phyloP scores from a whole-genome alignment of 2,888 invertebrate genomes.

The Stenotaenia linearis region DNA sequence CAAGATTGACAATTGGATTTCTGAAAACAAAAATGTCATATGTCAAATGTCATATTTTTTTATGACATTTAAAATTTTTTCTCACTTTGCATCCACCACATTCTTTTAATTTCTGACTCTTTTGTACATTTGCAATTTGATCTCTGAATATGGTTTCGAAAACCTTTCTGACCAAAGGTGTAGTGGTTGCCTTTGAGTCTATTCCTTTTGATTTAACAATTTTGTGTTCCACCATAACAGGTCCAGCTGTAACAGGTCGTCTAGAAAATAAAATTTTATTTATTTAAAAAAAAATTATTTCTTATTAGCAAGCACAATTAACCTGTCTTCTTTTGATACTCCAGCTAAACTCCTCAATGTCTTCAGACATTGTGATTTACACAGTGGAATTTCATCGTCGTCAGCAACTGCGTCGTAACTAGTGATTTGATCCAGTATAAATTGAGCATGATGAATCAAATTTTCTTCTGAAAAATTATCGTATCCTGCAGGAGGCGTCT shows the following conservation, averaged over 20 bases:
- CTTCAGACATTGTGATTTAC: slow-evolving; percentile 68
- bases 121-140: slow-evolving; percentile 56
- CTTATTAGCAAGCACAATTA: slow-evolving; percentile 41
- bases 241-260: slow-evolving; percentile 39
- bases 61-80: not conserved
- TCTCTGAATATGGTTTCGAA: slow-evolving; percentile 72
- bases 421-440: slow-evolving; percentile 63
- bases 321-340: slow-evolving; percentile 60
- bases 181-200: slow-evolving; percentile 73
- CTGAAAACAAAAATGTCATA: not conserved
- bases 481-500: slow-evolving; percentile 50
- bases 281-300: too few species aligned
- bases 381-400: slow-evolving; percentile 57
- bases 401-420: slow-evolving; percentile 53
- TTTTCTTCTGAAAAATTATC: slow-evolving; percentile 62
- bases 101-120: slow-evolving; percentile 55
- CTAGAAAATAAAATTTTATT: too few species aligned
- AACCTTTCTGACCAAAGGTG: slow-evolving; percentile 65
- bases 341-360: slow-evolving; percentile 71
- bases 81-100: slow-evolving; percentile 67
- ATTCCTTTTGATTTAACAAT: slow-evolving; percentile 39
- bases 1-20: too few species aligned
- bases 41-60: not conserved
- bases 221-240: slow-evolving; percentile 50
- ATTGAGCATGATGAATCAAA: slow-evolving; percentile 69